Evolutionary conservation across 2,888 invertebrate species (phyloP).

Genomic region (Mythimna loreyi): DNA sequence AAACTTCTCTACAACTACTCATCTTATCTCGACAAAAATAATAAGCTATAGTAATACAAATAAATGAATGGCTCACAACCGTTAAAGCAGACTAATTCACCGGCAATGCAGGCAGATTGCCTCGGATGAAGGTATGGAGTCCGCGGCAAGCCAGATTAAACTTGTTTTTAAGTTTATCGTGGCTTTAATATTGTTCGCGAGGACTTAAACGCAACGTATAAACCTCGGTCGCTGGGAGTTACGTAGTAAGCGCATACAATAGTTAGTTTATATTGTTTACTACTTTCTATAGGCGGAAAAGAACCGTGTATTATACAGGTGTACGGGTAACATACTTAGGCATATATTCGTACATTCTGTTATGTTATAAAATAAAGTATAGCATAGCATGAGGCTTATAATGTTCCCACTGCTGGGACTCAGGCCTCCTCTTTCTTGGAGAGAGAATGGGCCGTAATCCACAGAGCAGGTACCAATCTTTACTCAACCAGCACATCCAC

Average conservation of each 20-base stretch:
- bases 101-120: slow-evolving; percentile 84
- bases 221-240: slow-evolving; percentile 77
- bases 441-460: too few species aligned
- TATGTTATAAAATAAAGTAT: not conserved
- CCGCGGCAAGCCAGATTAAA: slow-evolving; percentile 87
- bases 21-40: slow-evolving; percentile 36
- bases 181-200: slow-evolving; percentile 88
- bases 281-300: slow-evolving; percentile 66
- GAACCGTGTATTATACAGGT: not conserved
- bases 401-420: too few species aligned
- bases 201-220: slow-evolving; percentile 85
- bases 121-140: slow-evolving; percentile 79
- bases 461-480: too few species aligned
- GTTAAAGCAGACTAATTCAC: slow-evolving; percentile 79
- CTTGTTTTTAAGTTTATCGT: slow-evolving; percentile 90
- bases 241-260: slow-evolving; percentile 72
- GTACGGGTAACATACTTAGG: not conserved
- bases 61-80: slow-evolving; percentile 66
- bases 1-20: slow-evolving; percentile 3
- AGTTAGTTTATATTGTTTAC: slow-evolving; percentile 68
- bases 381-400: too few species aligned
- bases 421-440: too few species aligned
- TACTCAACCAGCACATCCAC: too few species aligned
- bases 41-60: slow-evolving; percentile 56
- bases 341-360: not conserved